A percentile compares a stretch with the other conserved stretches of the same genome.
phyloP scores from a whole-genome alignment of 1,140 invertebrate genomes.

The Plodia interpunctella region DNA sequence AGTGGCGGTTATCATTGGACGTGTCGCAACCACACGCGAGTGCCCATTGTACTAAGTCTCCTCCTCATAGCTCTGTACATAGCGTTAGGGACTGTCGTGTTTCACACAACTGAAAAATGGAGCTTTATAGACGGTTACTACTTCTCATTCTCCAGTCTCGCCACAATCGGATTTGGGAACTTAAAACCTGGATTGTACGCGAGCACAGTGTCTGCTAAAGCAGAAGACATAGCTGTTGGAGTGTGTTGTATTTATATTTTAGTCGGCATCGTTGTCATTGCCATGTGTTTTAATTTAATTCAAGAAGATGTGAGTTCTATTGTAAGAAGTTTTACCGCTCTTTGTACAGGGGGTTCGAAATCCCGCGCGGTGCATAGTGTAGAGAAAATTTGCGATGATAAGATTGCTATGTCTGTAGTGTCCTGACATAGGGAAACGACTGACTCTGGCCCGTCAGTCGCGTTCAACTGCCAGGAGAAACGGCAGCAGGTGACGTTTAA shows the following conservation, averaged over 20 bases:
- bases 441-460: conserved; percentile 46
- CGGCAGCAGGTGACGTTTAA: conserved; percentile 71
- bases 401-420: conserved; percentile 78
- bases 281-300: conserved; percentile 97
- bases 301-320: conserved; percentile 92
- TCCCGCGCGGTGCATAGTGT: conserved; percentile 62
- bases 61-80: conserved; percentile 94
- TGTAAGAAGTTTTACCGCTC: conserved; percentile 77
- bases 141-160: conserved; percentile 95
- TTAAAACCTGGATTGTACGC: conserved; percentile 85
- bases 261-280: conserved; percentile 95
- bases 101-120: conserved; percentile 94
- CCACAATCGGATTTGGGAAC: conserved; percentile 94
- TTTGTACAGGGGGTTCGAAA: conserved; percentile 55
- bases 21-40: conserved; percentile 79
- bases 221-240: conserved; percentile 87
- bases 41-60: conserved; percentile 93
- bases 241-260: conserved; percentile 92
- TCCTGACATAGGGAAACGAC: conserved; percentile 81
- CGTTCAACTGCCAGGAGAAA: conserved; percentile 58
- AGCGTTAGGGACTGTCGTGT: conserved; percentile 92
- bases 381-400: conserved; percentile 74
- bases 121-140: conserved; percentile 93
- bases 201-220: conserved; percentile 80
- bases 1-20: conserved; percentile 66